Evolutionary conservation across 1,140 invertebrate species (phyloP).

Genomic region (Listronotus oregonensis): DNA sequence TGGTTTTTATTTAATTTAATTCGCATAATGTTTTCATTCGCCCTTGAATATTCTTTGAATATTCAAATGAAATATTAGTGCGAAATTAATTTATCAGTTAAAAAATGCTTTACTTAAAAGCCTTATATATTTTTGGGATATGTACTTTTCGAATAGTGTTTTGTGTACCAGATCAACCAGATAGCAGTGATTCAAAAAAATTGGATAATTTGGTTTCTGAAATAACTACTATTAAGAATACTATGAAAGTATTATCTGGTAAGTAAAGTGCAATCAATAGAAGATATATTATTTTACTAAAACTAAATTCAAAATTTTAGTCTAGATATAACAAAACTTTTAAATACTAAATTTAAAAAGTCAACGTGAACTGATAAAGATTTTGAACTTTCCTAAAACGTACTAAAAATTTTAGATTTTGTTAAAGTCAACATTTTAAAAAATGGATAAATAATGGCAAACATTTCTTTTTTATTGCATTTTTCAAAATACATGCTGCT

Average conservation of each 20-base stretch:
- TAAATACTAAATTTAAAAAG: too few relatives aligned
- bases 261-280: too few relatives aligned
- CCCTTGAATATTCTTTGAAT: conserved; percentile 5
- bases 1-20: background rate
- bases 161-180: background rate
- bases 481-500: too few relatives aligned
- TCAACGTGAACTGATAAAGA: too few relatives aligned
- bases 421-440: too few relatives aligned
- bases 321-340: too few relatives aligned
- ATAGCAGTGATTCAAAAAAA: background rate
- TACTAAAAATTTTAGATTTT: too few relatives aligned
- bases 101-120: background rate
- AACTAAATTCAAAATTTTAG: too few relatives aligned
- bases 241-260: conserved; percentile 40
- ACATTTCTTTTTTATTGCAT: too few relatives aligned
- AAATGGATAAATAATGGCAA: too few relatives aligned
- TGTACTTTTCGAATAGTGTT: background rate
- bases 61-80: background rate
- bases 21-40: conserved; percentile 11
- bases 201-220: conserved; percentile 9
- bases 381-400: too few relatives aligned
- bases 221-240: conserved; percentile 32
- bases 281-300: too few relatives aligned
- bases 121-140: background rate
- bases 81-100: background rate